phyloP scores from a whole-genome alignment of 2,113 vertebrate species.

The Pseudorhombus dupliciocellatus region DNA sequence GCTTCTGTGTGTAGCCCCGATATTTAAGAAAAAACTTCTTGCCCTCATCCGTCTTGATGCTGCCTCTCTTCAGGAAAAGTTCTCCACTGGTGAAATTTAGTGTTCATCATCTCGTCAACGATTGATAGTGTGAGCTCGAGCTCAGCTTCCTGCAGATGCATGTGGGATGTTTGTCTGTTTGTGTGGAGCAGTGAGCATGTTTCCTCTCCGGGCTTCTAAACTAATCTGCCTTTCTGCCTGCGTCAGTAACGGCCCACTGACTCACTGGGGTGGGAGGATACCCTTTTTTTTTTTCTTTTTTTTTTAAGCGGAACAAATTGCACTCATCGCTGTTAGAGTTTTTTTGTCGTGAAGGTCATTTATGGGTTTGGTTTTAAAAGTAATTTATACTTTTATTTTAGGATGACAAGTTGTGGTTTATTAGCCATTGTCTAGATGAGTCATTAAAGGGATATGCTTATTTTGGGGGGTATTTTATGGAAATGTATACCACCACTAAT shows the following conservation, averaged over 20 bases:
- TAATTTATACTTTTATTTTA: neutral
- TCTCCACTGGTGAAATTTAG: constrained; percentile 25
- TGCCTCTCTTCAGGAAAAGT: constrained; percentile 14
- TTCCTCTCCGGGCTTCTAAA: constrained; percentile 51
- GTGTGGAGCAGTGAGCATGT: constrained; percentile 26
- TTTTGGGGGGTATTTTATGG: neutral
- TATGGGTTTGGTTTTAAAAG: neutral
- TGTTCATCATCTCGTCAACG: constrained; percentile 47
- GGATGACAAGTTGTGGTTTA: neutral
- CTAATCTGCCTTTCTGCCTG: constrained; percentile 17
- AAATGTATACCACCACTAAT: neutral
- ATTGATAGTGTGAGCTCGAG: constrained; percentile 11
- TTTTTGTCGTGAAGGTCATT: neutral
- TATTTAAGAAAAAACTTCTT: neutral
- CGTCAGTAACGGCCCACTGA: constrained; percentile 53
- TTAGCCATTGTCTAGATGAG: too few species aligned
- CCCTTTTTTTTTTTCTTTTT: neutral
- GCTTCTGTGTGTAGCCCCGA: neutral
- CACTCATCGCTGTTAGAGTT: neutral
- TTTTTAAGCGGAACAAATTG: neutral
- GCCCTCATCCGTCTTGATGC: neutral
- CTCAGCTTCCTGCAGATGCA: constrained; percentile 22
- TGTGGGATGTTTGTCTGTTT: constrained; percentile 19
- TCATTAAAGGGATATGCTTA: too few species aligned
- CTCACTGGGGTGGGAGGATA: constrained; percentile 34